Conservation (phyloP, 2,113 vertebrate species). For the Hirundichthys speculiger region DNA sequence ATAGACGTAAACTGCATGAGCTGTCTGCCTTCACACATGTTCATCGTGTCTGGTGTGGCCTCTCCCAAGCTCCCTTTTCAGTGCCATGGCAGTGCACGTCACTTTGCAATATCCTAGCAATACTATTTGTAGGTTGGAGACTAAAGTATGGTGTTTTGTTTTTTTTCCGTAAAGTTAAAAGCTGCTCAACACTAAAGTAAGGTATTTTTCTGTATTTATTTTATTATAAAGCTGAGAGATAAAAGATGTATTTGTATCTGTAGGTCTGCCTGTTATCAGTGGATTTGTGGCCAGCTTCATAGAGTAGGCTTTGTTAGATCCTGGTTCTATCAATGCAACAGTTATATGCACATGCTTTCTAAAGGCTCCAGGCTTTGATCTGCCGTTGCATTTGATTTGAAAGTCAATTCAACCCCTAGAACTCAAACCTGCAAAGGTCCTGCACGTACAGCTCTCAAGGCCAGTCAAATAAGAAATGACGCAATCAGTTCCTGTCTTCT, state of each 20-base stretch:
- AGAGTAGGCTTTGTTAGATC: background rate
- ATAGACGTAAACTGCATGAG: background rate
- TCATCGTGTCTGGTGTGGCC: background rate
- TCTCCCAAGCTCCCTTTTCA: background rate
- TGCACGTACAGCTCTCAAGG: no score
- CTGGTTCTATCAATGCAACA: background rate
- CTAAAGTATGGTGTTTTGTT: background rate
- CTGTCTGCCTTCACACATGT: constrained; percentile 30
- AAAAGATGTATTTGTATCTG: constrained; percentile 40
- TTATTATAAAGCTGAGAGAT: constrained; percentile 18
- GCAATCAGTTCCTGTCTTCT: no score
- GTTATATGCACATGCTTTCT: background rate
- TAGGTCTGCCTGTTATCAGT: constrained; percentile 11
- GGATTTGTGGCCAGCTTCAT: constrained; percentile 1
- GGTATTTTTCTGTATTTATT: constrained; percentile 51
- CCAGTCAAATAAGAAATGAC: no score
- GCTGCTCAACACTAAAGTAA: background rate
- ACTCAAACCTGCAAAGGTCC: background rate
- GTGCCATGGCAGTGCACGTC: constrained; percentile 32
- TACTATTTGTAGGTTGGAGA: constrained; percentile 20
- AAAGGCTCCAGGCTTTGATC: background rate
- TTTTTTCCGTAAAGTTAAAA: constrained; percentile 21
- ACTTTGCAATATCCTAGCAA: constrained; percentile 29
- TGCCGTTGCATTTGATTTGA: background rate
- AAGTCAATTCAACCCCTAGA: background rate